Evolutionary conservation across 2,888 invertebrate species (phyloP).

Genomic region (Aspidapion aeneum): DNA sequence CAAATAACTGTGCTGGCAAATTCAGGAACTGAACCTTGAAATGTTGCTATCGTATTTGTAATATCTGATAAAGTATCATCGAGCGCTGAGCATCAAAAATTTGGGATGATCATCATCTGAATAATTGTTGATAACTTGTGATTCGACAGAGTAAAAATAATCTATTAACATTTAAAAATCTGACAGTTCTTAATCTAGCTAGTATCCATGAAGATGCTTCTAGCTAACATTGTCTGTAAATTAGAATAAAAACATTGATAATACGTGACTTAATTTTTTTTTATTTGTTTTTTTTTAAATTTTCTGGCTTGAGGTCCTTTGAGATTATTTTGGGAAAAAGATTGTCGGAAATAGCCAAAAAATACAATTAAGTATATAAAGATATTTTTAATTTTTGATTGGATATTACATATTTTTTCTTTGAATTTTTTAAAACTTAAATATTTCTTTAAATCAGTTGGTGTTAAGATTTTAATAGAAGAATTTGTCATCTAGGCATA

Average conservation of each 20-base stretch:
- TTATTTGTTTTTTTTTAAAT: constrained; percentile 53
- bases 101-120: constrained; percentile 12
- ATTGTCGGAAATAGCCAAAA: too few relatives aligned
- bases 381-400: too few relatives aligned
- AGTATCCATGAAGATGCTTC: constrained; percentile 10
- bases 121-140: not conserved
- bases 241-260: too few relatives aligned
- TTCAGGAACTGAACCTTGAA: constrained; percentile 62
- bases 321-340: constrained; percentile 48
- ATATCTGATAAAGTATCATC: constrained; percentile 75
- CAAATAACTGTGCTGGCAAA: constrained; percentile 67
- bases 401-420: too few relatives aligned
- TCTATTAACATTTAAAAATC: too few relatives aligned
- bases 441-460: too few relatives aligned
- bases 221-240: constrained; percentile 25
- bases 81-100: constrained; percentile 50
- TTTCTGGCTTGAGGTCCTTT: constrained; percentile 54
- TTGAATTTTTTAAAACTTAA: too few relatives aligned
- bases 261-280: too few relatives aligned
- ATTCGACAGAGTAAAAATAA: constrained; percentile 24
- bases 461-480: too few relatives aligned
- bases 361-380: too few relatives aligned
- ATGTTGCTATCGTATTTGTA: constrained; percentile 66
- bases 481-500: too few relatives aligned
- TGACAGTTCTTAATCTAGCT: too few relatives aligned